Evolutionary conservation across 92 coral and sea anemone genomes (phyloP).

Genomic region (Palythoa heliodiscus): DNA sequence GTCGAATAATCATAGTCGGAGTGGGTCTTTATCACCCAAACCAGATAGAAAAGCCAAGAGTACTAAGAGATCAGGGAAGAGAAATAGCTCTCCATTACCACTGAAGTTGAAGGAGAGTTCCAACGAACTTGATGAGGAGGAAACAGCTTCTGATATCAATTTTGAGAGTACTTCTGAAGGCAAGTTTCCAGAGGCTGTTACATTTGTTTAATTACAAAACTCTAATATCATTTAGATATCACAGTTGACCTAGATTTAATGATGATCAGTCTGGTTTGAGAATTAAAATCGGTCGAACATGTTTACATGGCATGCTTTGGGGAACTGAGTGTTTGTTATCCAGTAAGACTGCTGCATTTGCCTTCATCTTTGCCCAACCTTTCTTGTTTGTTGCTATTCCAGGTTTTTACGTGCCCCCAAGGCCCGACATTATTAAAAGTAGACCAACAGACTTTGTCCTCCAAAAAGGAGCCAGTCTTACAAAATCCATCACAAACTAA

Average conservation of each 20-base stretch:
- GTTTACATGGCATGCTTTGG: no score
- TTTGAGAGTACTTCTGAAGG: conserved; percentile 57
- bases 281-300: no score
- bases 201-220: background rate
- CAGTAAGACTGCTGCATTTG: no score
- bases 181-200: conserved; percentile 5
- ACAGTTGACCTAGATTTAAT: background rate
- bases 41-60: conserved; percentile 11
- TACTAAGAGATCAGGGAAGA: conserved; percentile 23
- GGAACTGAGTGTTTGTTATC: no score
- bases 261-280: background rate
- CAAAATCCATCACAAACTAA: no score
- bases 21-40: conserved; percentile 31
- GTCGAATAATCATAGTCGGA: background rate
- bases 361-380: no score
- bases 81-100: background rate
- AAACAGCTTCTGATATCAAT: conserved; percentile 71
- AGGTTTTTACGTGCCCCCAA: no score
- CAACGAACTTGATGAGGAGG: conserved; percentile 76
- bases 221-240: background rate
- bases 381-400: no score
- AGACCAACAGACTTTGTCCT: no score
- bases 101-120: conserved; percentile 68
- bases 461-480: no score
- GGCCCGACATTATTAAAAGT: no score